phyloP scores from a whole-genome alignment of 1,140 invertebrate species.

The Achatina immaculata region DNA sequence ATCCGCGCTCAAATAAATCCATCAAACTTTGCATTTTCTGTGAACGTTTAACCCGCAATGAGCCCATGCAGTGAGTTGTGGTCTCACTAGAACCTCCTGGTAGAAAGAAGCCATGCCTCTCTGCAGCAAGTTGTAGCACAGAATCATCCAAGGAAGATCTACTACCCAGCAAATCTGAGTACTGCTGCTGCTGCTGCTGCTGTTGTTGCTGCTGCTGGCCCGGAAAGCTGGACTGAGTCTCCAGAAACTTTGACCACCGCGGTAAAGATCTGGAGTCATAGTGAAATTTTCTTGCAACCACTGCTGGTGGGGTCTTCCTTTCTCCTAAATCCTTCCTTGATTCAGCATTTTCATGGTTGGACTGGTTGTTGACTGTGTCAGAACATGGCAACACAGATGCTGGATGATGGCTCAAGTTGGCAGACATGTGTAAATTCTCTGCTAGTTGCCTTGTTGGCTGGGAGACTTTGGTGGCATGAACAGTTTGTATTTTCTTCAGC shows the following conservation, averaged over 20 bases:
- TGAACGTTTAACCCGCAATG: slow-evolving; percentile 54
- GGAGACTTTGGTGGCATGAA: slow-evolving; percentile 43
- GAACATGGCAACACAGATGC: too few relatives aligned
- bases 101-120: slow-evolving; percentile 55
- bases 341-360: slow-evolving; percentile 30
- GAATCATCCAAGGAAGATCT: slow-evolving; percentile 61
- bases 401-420: too few relatives aligned
- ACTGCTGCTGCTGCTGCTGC: slow-evolving; percentile 5
- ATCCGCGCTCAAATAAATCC: slow-evolving; percentile 60
- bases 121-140: slow-evolving; percentile 54
- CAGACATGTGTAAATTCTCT: too few relatives aligned
- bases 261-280: slow-evolving; percentile 22
- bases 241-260: not conserved
- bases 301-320: slow-evolving; percentile 18
- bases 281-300: slow-evolving; percentile 25
- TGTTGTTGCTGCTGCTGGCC: slow-evolving; percentile 5
- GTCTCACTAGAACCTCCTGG: slow-evolving; percentile 38
- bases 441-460: slow-evolving; percentile 44
- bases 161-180: slow-evolving; percentile 47
- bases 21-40: slow-evolving; percentile 60
- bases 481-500: slow-evolving; percentile 50
- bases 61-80: slow-evolving; percentile 49
- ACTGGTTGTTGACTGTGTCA: not conserved
- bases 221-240: slow-evolving; percentile 12
- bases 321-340: slow-evolving; percentile 27